Evolutionary conservation across 2,888 invertebrate species (phyloP), one percentile per base, ranked within the genome.

Genomic region (Drosophila macrothrix): DNA sequence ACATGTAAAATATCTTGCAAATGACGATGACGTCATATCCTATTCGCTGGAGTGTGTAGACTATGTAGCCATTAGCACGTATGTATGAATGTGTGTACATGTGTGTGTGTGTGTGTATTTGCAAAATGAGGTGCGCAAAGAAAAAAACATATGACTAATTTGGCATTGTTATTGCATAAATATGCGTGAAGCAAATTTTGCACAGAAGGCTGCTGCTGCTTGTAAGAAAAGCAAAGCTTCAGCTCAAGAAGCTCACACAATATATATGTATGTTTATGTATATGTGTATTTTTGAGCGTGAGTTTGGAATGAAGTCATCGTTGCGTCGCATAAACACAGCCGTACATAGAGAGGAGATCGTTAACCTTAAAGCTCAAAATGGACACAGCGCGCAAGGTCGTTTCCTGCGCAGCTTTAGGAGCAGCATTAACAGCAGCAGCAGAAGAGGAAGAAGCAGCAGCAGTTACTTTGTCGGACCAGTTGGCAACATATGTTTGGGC

Each of bases 351-450:
- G 92, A 93, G 56, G 73, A 92, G 92, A 93, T 92, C 92, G 92
- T 92, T 92, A 92, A 92, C 92, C 93, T 92, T 91, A 91, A 91
- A 90, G 83, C 89, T 91, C 90, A 82, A 82, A 82, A 87, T 84
- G 83, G 83, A 66, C 83, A 80, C 85, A 76, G 66, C 83, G 83
- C 88, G 91, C 93, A 92, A 92, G 92, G 92, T 92, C 92, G 92
- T 92, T 88, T 90, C 79, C 83, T 76, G 71, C 59, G 79, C 46
- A 46, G 62, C 76, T 63, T 65, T 59, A 61, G 65, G 50, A 68
- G 53, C 22, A 22, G 33, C n/a, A 28, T 33, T 39, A 67, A 41
- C 31, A 55, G 28, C 58, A 50, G 63, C 16, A 61, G 35, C 54
- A 50, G 63, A 50, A n/a, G 37, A 41, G 4, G 33, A 25, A 58